Conservation (phyloP, 2,113 vertebrate genomes). For the Prunella himalayana region DNA sequence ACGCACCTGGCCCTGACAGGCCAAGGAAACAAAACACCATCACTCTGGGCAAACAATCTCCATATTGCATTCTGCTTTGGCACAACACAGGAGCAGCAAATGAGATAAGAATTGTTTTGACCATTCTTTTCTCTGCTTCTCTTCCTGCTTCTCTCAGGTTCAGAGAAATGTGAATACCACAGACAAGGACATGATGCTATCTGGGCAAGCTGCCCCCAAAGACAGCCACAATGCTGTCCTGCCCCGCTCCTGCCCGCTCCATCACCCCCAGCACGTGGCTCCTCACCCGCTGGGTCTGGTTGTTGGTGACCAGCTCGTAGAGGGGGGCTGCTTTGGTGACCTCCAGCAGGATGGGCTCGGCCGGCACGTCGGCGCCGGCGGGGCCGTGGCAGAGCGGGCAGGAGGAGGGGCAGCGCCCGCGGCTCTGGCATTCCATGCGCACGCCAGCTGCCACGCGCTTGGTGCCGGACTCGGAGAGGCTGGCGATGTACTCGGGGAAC, state of each 20-base stretch:
- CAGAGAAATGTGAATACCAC: too few species aligned
- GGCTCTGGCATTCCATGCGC: slow-evolving; percentile 92
- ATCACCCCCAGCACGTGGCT: background rate
- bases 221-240: accelerated
- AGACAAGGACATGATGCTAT: background rate
- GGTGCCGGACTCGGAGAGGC: slow-evolving; percentile 89
- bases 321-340: slow-evolving; percentile 92
- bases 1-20: too few species aligned
- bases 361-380: slow-evolving; percentile 69
- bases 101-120: too few species aligned
- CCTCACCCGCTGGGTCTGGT: slow-evolving; percentile 91
- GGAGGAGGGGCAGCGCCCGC: slow-evolving; percentile 88
- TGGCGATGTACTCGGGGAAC: slow-evolving; percentile 91
- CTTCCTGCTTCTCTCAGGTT: too few species aligned
- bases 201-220: background rate
- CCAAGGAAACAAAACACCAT: too few species aligned
- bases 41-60: too few species aligned
- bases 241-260: background rate
- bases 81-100: too few species aligned
- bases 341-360: slow-evolving; percentile 90
- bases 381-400: slow-evolving; percentile 91
- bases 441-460: slow-evolving; percentile 90
- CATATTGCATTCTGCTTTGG: too few species aligned
- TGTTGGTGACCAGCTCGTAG: slow-evolving; percentile 93
- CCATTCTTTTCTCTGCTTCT: too few species aligned